Percentiles rank a stretch among this genome's conserved stretches.
Evolutionary conservation across 2,113 vertebrate genomes (phyloP).

Genomic region (Spheniscus mendiculus): DNA sequence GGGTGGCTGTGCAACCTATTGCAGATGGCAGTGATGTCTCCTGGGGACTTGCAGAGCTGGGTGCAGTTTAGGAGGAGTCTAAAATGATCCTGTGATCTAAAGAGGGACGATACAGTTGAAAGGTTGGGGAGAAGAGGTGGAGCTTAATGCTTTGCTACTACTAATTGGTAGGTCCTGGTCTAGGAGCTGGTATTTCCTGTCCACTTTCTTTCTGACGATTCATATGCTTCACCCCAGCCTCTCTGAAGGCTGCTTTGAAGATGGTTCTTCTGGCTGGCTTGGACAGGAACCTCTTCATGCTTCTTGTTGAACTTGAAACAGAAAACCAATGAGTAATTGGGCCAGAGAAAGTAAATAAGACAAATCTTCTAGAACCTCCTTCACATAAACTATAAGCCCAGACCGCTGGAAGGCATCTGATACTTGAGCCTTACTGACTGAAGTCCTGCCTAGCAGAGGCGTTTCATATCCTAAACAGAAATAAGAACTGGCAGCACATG

Average conservation of each 20-base stretch:
- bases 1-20: neutral
- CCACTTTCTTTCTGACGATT: accelerated
- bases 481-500: neutral
- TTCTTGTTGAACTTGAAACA: neutral
- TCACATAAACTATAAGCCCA: neutral
- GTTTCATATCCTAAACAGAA: neutral
- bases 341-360: neutral
- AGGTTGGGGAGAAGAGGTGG: neutral
- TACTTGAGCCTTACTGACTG: neutral
- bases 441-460: neutral
- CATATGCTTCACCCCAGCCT: neutral
- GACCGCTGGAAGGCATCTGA: neutral
- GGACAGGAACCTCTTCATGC: neutral
- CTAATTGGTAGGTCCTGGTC: neutral
- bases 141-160: neutral
- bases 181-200: neutral
- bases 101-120: neutral
- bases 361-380: neutral
- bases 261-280: neutral
- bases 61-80: neutral
- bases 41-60: neutral
- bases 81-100: neutral
- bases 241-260: neutral
- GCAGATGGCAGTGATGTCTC: neutral
- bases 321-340: neutral